Evolutionary conservation across 2,797 vertebrate genomes (phyloP).

Genomic region (Rhabdophis nuchalis): DNA sequence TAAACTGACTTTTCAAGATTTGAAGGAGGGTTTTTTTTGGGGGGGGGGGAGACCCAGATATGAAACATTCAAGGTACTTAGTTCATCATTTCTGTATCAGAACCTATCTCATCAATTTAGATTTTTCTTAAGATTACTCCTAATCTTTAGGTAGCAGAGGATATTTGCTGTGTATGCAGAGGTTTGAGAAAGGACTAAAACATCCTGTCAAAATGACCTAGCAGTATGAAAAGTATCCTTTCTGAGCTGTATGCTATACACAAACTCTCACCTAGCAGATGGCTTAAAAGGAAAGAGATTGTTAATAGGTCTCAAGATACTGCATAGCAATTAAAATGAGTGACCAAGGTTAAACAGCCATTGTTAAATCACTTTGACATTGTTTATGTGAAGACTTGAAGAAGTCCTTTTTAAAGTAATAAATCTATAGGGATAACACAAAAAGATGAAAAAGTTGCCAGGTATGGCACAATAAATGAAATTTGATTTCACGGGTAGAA

Average conservation of each 20-base stretch:
- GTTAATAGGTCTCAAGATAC: slow-evolving; percentile 57
- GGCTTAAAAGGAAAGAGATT: slow-evolving; percentile 55
- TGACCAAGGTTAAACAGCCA: slow-evolving; percentile 45
- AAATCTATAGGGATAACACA: not conserved
- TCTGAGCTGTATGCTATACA: slow-evolving; percentile 26
- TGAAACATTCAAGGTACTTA: not conserved
- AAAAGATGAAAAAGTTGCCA: slow-evolving; percentile 1
- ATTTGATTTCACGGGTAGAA: not conserved
- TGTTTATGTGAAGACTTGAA: slow-evolving; percentile 3
- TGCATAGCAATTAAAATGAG: slow-evolving; percentile 50
- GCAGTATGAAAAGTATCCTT: slow-evolving; percentile 30
- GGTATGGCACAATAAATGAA: not conserved
- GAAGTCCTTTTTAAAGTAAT: slow-evolving; percentile 10
- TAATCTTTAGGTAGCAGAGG: slow-evolving; percentile 8
- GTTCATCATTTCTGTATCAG: slow-evolving; percentile 6
- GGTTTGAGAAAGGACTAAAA: slow-evolving; percentile 32
- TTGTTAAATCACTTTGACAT: slow-evolving; percentile 29
- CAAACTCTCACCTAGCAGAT: slow-evolving; percentile 53
- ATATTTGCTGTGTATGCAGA: slow-evolving; percentile 8
- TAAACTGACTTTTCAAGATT: not conserved
- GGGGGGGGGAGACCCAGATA: not conserved
- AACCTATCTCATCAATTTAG: slow-evolving; percentile 1
- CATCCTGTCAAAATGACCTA: slow-evolving; percentile 42
- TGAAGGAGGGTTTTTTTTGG: not conserved
- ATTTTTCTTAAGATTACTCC: slow-evolving; percentile 31